Evolutionary conservation across 2,797 vertebrate species (phyloP).

Genomic region (Phoebastria nigripes): DNA sequence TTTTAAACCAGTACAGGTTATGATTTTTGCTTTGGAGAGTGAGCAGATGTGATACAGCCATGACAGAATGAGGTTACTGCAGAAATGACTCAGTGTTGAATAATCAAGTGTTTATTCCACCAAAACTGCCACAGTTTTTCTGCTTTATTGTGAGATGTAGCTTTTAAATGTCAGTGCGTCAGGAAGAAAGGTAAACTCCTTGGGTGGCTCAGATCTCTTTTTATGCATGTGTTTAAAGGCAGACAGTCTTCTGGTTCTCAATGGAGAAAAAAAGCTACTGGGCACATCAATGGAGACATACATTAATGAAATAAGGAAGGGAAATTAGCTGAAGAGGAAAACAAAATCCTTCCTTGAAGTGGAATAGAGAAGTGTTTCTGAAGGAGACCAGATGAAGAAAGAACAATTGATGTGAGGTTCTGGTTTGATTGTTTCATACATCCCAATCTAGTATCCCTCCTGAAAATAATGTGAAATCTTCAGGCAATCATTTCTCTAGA

Average conservation of each 20-base stretch:
- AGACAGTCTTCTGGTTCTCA: slow-evolving; percentile 11
- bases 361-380: background rate
- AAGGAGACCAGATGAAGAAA: background rate
- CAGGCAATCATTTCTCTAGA: background rate
- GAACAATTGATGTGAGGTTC: background rate
- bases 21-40: slow-evolving; percentile 32
- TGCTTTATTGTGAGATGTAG: slow-evolving; percentile 44
- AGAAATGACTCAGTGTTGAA: slow-evolving; percentile 65
- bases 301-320: background rate
- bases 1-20: slow-evolving; percentile 3
- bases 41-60: slow-evolving; percentile 54
- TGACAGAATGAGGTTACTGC: slow-evolving; percentile 74
- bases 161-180: slow-evolving; percentile 58
- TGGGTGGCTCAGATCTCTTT: slow-evolving; percentile 36
- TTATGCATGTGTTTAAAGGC: background rate
- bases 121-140: slow-evolving; percentile 54
- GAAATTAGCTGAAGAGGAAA: slow-evolving; percentile 2
- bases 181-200: slow-evolving; percentile 41
- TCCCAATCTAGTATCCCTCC: background rate
- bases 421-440: background rate
- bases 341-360: background rate
- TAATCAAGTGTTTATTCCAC: slow-evolving; percentile 68
- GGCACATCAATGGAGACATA: background rate
- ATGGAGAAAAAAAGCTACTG: background rate
- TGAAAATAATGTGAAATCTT: background rate